Evolutionary conservation across 2,113 vertebrate genomes (phyloP).

Genomic region (Rattus rattus): DNA sequence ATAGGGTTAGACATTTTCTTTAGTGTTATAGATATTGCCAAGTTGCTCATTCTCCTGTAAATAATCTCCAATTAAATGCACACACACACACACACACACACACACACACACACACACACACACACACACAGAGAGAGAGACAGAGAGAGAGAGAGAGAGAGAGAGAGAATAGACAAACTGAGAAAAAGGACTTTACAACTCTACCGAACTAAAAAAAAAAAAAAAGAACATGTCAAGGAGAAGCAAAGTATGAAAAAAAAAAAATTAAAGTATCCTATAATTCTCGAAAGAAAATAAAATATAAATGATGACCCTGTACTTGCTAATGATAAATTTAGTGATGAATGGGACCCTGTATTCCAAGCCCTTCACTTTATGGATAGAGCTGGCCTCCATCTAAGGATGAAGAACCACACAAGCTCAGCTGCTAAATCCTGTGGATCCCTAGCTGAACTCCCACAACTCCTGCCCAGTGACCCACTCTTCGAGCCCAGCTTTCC

Average conservation of each 20-base stretch:
- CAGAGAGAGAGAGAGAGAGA: too few species aligned
- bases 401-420: not conserved
- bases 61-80: too few species aligned
- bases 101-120: not conserved
- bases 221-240: slow-evolving; percentile 53
- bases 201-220: slow-evolving; percentile 50
- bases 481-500: not conserved
- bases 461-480: slow-evolving; percentile 2
- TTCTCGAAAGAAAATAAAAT: not conserved
- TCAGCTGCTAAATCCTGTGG: not conserved
- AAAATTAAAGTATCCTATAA: too few species aligned
- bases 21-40: not conserved
- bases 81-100: not conserved
- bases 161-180: not conserved
- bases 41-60: not conserved
- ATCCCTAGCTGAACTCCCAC: not conserved
- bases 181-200: slow-evolving; percentile 13
- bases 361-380: slow-evolving; percentile 16
- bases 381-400: not conserved
- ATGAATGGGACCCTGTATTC: not conserved
- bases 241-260: slow-evolving; percentile 55
- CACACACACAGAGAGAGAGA: too few species aligned
- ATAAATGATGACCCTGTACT: slow-evolving; percentile 63
- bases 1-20: not conserved
- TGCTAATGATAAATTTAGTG: slow-evolving; percentile 56